Conservation (phyloP, 2,888 invertebrate species). For the Selenia dentaria region DNA sequence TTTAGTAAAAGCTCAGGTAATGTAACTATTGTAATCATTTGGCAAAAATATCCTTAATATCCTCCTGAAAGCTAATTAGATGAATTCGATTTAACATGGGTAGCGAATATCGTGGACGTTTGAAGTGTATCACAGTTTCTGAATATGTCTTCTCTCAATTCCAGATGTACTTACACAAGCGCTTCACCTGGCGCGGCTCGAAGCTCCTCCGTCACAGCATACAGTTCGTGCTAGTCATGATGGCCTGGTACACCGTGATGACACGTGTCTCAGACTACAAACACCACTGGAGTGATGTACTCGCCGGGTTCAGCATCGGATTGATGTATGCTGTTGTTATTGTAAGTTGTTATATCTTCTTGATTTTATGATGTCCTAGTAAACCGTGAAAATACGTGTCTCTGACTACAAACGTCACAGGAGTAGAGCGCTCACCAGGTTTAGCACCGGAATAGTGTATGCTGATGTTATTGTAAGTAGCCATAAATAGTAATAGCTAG, state of each 20-base stretch:
- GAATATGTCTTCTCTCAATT: conserved; percentile 9
- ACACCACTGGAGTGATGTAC: conserved; percentile 99
- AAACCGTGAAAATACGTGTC: conserved; percentile 94
- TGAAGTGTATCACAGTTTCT: not conserved
- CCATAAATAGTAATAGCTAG: too few species aligned
- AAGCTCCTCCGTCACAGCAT: conserved; percentile 93
- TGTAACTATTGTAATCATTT: too few species aligned
- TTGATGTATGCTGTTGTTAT: conserved; percentile 87
- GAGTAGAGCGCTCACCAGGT: conserved; percentile 97
- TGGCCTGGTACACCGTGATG: conserved; percentile 95
- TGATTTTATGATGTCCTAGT: conserved; percentile 92
- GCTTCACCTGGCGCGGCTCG: conserved; percentile 92
- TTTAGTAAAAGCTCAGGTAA: too few species aligned
- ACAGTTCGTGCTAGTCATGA: conserved; percentile 91
- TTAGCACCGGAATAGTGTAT: conserved; percentile 89
- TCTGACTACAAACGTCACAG: conserved; percentile 99
- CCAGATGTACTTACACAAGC: conserved; percentile 94
- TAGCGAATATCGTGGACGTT: too few species aligned
- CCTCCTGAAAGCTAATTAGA: too few species aligned
- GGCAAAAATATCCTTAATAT: too few species aligned
- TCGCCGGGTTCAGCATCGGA: conserved; percentile 91
- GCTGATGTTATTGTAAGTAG: conserved; percentile 80
- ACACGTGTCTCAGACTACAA: conserved; percentile 97
- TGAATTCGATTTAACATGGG: too few species aligned
- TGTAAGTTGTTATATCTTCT: conserved; percentile 86